These are phyloP conservation scores for Archocentrus centrarchus DNA, from an alignment of 2,113 vertebrate genomes.

Conservation along the genomic window DNA sequence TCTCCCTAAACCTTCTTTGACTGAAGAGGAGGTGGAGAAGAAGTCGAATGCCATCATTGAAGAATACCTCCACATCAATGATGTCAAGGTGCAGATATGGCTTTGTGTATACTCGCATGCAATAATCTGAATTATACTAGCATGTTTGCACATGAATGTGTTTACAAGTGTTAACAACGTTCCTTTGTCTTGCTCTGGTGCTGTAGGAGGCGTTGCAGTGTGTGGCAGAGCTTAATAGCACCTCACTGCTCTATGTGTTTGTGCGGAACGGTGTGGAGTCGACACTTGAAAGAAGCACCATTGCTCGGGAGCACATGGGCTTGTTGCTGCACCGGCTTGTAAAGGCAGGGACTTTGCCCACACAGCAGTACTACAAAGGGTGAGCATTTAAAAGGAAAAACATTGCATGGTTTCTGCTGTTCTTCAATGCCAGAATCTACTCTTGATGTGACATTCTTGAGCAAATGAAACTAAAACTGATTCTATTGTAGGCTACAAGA, in stretches of 20 bases:
- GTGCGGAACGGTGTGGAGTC: conserved; percentile 91
- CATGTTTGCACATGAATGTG: neutral
- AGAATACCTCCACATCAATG: conserved; percentile 96
- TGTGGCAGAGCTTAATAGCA: conserved; percentile 89
- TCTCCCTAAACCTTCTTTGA: conserved; percentile 80
- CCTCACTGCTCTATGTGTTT: conserved; percentile 89
- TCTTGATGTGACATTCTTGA: neutral
- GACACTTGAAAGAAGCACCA: conserved; percentile 92
- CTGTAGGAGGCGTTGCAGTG: conserved; percentile 93
- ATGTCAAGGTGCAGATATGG: conserved; percentile 86
- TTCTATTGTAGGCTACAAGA: conserved; percentile 84
- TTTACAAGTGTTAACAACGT: neutral
- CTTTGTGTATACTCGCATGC: neutral
- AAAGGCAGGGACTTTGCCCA: conserved; percentile 81
- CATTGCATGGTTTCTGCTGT: neutral
- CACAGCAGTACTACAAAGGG: conserved; percentile 94
- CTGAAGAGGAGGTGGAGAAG: conserved; percentile 92
- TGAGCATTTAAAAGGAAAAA: conserved; percentile 64
- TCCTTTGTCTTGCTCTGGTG: neutral
- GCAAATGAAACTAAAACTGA: neutral
- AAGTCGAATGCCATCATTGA: conserved; percentile 94
- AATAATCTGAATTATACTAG: neutral
- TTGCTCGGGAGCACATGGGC: conserved; percentile 90
- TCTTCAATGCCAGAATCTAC: neutral
- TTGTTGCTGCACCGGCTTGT: conserved; percentile 88